Conservation (phyloP, 1,140 invertebrate species). For the Triops longicaudatus region DNA sequence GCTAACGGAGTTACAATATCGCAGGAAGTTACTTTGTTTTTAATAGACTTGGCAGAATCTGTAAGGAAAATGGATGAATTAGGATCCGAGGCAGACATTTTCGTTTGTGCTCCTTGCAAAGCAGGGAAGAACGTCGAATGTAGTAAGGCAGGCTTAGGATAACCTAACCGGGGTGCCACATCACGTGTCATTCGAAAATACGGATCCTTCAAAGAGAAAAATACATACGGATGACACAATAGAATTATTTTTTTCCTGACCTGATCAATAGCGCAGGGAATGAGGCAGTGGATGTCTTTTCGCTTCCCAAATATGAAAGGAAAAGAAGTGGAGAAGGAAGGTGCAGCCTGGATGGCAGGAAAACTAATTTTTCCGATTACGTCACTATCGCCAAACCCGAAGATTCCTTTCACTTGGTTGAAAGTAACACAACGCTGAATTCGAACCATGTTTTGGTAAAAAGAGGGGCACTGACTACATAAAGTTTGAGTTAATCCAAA, state of each 20-base stretch:
- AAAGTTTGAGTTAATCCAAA: not conserved
- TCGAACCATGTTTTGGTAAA: conserved; percentile 85
- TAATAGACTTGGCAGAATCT: conserved; percentile 93
- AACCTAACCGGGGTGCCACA: conserved; percentile 80
- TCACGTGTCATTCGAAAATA: conserved; percentile 98
- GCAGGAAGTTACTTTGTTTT: conserved; percentile 67
- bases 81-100: conserved; percentile 94
- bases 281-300: conserved; percentile 79
- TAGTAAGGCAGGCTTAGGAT: conserved; percentile 84
- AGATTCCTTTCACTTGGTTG: conserved; percentile 87
- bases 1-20: not conserved
- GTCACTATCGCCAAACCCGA: conserved; percentile 94
- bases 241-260: conserved; percentile 37
- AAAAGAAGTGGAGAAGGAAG: conserved; percentile 89
- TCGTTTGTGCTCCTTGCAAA: conserved; percentile 89
- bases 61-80: conserved; percentile 92
- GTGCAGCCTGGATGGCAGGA: conserved; percentile 92
- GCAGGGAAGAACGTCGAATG: conserved; percentile 95
- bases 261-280: conserved; percentile 99
- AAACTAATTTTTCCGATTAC: conserved; percentile 95
- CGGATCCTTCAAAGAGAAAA: conserved; percentile 59
- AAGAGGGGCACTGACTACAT: conserved; percentile 64
- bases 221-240: not conserved
- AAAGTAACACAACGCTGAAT: conserved; percentile 91
- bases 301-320: conserved; percentile 80